Evolutionary conservation across 2,888 invertebrate species (phyloP), one percentile per base, ranked within the genome.

Genomic region (Bedellia somnulentella): DNA sequence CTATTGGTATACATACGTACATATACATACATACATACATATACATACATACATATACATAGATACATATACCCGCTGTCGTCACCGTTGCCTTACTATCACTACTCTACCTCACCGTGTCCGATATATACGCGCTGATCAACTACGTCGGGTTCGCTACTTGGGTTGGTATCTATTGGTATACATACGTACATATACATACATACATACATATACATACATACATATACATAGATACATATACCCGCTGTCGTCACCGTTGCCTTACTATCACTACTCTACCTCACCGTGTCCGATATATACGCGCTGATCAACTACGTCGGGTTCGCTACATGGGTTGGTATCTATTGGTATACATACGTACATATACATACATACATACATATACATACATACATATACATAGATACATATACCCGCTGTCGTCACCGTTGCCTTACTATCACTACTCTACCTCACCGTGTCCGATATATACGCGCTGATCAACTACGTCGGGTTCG

Each of bases 61-160:
- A 93, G 34, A 99, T 98, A 1, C 98, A 98, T 1, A 87, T 95
- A 15, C 96, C 97, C 1, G 96, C 98, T 24, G 93, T 97, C 30
- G 77, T 98, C 5, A 89, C 91, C 40, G 95, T 97, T 81, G 95
- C 96, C 2, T 53, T 96, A 21, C 78, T 97, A n/a, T 96, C 97
- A 1, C 82, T 99, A 71, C 50, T 92, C 34, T 99, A 98, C 64
- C 82, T 99, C 47, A 87, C 89, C 6, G 93, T 93, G 4, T 93
- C 93, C 1, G 91, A 99, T 59, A 95, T 99, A 45, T 90, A 87
- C 58, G 89, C 89, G 6, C 82, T 99, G 29, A 99, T 99, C 57
- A 97, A 96, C 78, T 99, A 98, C 70, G 98, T 99, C 23, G 93
- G 94, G 39, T 94, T 94, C 55, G 93, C 93, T 26, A 93, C 93